Percentiles rank a stretch among this genome's conserved stretches.
phyloP scores from a whole-genome alignment of 2,888 invertebrate genomes.

The Eupithecia inturbata region DNA sequence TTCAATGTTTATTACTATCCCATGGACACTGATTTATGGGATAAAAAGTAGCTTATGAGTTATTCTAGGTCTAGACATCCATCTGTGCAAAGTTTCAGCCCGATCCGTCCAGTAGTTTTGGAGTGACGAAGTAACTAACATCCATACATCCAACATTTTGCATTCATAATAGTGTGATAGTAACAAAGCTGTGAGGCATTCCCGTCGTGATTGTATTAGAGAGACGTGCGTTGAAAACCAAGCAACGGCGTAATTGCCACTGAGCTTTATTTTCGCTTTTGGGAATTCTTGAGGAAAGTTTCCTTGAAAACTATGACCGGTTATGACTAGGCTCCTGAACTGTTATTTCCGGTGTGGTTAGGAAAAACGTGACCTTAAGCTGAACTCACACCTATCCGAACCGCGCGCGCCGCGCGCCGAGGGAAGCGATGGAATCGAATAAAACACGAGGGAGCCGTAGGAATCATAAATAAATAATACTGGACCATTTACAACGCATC shows the following conservation, averaged over 20 bases:
- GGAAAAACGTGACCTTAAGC: neutral
- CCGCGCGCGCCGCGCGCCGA: neutral
- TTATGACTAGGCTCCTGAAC: neutral
- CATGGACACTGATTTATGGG: too few relatives aligned
- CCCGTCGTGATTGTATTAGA: slow-evolving; percentile 20
- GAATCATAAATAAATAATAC: neutral
- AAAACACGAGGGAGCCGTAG: neutral
- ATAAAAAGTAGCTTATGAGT: too few relatives aligned
- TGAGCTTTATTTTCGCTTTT: slow-evolving; percentile 12
- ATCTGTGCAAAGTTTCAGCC: neutral
- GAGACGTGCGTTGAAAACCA: slow-evolving; percentile 25
- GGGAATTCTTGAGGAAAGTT: slow-evolving; percentile 21
- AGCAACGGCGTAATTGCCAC: slow-evolving; percentile 23
- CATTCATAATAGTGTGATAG: neutral
- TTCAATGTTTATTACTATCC: neutral
- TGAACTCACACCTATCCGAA: neutral
- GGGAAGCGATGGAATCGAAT: neutral
- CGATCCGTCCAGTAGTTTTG: neutral
- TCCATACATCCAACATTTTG: neutral
- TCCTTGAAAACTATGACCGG: slow-evolving; percentile 9
- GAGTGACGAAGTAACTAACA: neutral
- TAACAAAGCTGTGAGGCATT: slow-evolving; percentile 15
- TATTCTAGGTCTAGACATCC: neutral
- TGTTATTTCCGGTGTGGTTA: slow-evolving; percentile 10
- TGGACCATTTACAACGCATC: neutral